Conservation (phyloP, 1,140 invertebrate species). For the Frieseomelitta varia region DNA sequence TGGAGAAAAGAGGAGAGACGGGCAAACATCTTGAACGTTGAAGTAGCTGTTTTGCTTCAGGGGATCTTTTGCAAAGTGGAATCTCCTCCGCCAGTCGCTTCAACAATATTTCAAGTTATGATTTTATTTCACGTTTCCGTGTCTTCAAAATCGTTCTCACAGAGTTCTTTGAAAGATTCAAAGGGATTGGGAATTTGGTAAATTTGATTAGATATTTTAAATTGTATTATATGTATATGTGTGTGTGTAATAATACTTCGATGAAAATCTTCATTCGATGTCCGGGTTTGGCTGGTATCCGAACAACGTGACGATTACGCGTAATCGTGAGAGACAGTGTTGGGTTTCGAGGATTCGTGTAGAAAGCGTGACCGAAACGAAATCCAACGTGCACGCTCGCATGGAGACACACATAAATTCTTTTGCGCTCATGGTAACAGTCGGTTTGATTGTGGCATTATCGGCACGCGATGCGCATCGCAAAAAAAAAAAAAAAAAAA, state of each 20-base stretch:
- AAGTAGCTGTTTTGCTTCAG: slow-evolving; percentile 13
- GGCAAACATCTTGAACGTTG: slow-evolving; percentile 32
- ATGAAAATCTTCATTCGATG: background rate
- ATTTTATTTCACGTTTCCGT: no score
- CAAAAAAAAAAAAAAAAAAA: background rate
- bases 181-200: background rate
- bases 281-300: background rate
- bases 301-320: slow-evolving; percentile 27
- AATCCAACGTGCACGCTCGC: slow-evolving; percentile 15
- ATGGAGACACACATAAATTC: slow-evolving; percentile 21
- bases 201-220: background rate
- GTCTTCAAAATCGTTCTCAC: background rate
- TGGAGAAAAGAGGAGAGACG: background rate
- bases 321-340: slow-evolving; percentile 33
- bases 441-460: slow-evolving; percentile 17
- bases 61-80: background rate
- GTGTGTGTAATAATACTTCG: no score
- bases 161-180: background rate
- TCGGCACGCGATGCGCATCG: slow-evolving; percentile 11
- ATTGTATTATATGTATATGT: background rate
- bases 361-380: slow-evolving; percentile 69
- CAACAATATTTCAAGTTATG: background rate
- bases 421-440: background rate
- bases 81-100: background rate
- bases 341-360: slow-evolving; percentile 62